These are phyloP conservation scores for Cepaea hortensis DNA, from an alignment of 2,888 invertebrate species.

Conservation along the genomic window DNA sequence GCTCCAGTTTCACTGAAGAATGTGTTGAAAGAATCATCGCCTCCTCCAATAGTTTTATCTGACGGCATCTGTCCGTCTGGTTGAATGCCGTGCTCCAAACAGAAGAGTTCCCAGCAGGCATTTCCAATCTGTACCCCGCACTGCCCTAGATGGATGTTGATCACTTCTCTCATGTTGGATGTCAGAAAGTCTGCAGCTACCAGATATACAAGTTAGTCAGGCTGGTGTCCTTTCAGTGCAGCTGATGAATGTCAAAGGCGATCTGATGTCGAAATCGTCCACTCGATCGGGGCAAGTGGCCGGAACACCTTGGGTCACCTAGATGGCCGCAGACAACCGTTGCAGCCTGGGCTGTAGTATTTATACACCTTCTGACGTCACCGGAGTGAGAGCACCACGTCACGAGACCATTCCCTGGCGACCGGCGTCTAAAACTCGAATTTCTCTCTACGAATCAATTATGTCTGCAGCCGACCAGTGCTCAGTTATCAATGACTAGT, in stretches of 20 bases:
- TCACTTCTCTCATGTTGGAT: constrained; percentile 30
- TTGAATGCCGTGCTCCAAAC: constrained; percentile 78
- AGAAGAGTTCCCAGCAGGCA: constrained; percentile 80
- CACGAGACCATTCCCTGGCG: neutral
- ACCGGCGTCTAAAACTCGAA: neutral
- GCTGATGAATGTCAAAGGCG: constrained; percentile 5
- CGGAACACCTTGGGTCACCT: neutral
- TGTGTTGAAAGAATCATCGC: constrained; percentile 44
- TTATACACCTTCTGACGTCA: neutral
- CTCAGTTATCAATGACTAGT: too few relatives aligned
- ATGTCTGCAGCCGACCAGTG: too few relatives aligned
- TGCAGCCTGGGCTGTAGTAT: neutral
- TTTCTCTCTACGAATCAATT: too few relatives aligned
- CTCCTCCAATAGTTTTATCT: constrained; percentile 34
- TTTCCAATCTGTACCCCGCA: constrained; percentile 79
- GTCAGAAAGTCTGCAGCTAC: neutral
- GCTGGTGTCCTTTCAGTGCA: neutral
- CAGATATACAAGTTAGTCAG: neutral
- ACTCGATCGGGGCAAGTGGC: constrained; percentile 6
- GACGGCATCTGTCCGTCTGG: constrained; percentile 42
- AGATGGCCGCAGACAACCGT: neutral
- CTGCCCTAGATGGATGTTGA: constrained; percentile 39
- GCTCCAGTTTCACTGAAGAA: constrained; percentile 41
- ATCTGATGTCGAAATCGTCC: neutral
- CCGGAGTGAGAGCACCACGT: neutral